Base-by-base conservation (phyloP, 2,797 vertebrate species). In the Poeciliopsis turneri region DNA sequence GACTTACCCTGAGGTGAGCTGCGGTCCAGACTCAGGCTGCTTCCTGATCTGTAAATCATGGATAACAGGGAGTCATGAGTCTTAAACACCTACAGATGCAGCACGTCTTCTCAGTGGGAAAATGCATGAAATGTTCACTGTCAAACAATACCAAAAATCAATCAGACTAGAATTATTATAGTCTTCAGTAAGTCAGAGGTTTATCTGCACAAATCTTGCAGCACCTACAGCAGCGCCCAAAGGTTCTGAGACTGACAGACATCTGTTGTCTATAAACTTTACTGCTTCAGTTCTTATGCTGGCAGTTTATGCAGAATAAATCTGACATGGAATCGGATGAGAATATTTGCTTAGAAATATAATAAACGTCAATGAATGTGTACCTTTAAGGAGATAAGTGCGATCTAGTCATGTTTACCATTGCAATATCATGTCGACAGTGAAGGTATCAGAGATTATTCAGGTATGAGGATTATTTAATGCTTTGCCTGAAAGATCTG, bases 41-140 rank as follows among this genome's bases (percentile, higher is more conserved):
- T 84, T 68, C 47, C 75, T 28, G 74, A 49, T 72, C 89, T 90
- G 79, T 23, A 33, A 79, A 75, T 5, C 43, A 76, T 4, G 69
- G 77, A 61, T 74, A 71, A 72, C 18, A 73, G 51, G 4, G 43
- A 78, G 3, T 36, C 28, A 15, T 53, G 49, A 53, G 6, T 46
- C 20, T 72, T 47, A 72, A 11, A 28, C n/a, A 12, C 33, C 49
- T 39, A 55, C 23, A 70, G 41, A 15, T 70, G 41, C 23, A 45
- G 7, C 25, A n/a, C 1, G 25, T 15, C 2, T 70, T 41, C 16
- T 4, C 16, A 9, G 16, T 20, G 59, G 3, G 59, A 1, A 64
- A 36, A 36, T 1, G 3, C 13, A 30, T 16, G 2, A 16, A 5
- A 61, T 61, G 28, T 61, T 61, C 18, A 33, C 33, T 11, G 61